Conservation (phyloP, 1,140 invertebrate genomes). For the Luehdorfia chinensis region DNA sequence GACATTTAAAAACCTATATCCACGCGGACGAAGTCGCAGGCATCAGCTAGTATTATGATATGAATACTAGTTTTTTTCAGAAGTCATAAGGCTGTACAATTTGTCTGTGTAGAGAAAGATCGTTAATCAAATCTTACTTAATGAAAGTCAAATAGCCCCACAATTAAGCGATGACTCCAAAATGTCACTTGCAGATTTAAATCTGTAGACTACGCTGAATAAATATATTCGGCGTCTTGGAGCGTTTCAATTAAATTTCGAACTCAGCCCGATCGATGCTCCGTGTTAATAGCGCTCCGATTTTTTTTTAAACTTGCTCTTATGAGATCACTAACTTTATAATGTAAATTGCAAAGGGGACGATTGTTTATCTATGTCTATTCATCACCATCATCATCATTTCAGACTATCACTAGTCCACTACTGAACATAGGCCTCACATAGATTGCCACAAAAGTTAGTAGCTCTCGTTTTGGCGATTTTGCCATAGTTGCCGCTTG, state of each 20-base stretch:
- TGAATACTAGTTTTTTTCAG: too few relatives aligned
- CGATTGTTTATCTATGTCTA: conserved; percentile 5
- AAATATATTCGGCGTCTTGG: conserved; percentile 7
- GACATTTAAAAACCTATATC: too few relatives aligned
- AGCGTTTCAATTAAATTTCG: conserved; percentile 14
- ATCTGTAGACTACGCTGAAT: not conserved
- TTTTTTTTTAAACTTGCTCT: conserved; percentile 5
- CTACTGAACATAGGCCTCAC: too few relatives aligned
- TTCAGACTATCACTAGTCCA: too few relatives aligned
- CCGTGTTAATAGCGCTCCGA: conserved; percentile 8
- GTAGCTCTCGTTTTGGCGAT: too few relatives aligned
- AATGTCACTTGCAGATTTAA: conserved; percentile 13
- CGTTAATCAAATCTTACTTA: conserved; percentile 1
- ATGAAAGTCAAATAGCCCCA: conserved; percentile 10
- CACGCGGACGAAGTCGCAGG: too few relatives aligned
- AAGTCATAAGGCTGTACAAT: too few relatives aligned
- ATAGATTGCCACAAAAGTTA: too few relatives aligned
- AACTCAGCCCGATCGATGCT: conserved; percentile 2
- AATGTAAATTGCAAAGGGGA: conserved; percentile 1
- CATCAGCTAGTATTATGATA: too few relatives aligned
- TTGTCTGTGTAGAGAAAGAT: not conserved
- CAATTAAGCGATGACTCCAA: conserved; percentile 4
- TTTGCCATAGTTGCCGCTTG: too few relatives aligned
- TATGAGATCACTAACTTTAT: conserved; percentile 9
- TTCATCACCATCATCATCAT: too few relatives aligned